Evolutionary conservation across 2,888 invertebrate species (phyloP), one percentile per base, ranked within the genome.

Genomic region (Cephonodes hylas): DNA sequence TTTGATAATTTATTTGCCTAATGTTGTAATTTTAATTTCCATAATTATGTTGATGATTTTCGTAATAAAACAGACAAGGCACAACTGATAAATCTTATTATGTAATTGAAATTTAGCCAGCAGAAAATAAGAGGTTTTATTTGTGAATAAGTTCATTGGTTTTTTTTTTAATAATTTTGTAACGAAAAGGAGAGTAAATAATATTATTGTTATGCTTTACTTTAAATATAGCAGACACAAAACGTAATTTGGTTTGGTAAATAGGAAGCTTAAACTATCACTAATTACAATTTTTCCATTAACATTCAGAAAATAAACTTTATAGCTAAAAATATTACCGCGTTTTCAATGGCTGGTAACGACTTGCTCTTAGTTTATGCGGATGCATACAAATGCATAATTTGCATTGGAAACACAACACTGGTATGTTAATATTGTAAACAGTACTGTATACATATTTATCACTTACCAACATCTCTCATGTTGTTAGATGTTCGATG

Each of bases 391-490:
- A 58, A 58, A 38, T 42, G 38, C 53, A 53, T 31, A 31, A 53
- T 53, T 53, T 53, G 25, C 25, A 48, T 48, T 48, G 23, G 48
- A 44, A 44, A 15, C 31, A 15, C 4, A 31, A 53, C 15, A 18
- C 18, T 34, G 20, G 22, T 46, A 48, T 15, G n/a, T 22, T 45
- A 23, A 34, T 20, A 58, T 25, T 34, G 18, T 42, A 20, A 53
- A 45, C 1, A 22, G 10, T 34, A 23, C 44, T 23, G 27, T 42
- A 18, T 22, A 42, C 38, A 38, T 38, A 38, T 38, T 61, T 23
- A 44, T 23, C 42, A 85, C 91, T 88, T 69, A 92, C 93, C 92
- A 76, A 84, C 83, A 74, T 91, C 89, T 80, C 85, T 83, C 62
- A 83, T 79, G 67, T 83, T 84, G 67, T 84, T 85, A 0, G 89